phyloP scores from a whole-genome alignment of 2,888 invertebrate species.

The Encarsia formosa region DNA sequence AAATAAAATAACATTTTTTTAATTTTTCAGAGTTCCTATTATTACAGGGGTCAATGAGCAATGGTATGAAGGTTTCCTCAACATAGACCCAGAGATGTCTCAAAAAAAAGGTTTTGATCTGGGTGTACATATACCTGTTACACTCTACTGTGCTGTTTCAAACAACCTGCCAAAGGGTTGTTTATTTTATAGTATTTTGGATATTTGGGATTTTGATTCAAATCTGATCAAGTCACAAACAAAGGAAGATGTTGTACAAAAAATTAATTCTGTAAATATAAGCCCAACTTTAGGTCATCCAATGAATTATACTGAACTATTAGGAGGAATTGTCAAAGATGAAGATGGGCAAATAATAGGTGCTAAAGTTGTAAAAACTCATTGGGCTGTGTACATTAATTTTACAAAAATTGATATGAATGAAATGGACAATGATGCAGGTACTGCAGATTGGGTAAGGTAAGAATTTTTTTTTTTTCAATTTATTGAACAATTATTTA shows the following conservation, averaged over 20 bases:
- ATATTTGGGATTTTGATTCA: conserved; percentile 65
- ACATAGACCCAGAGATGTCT: conserved; percentile 33
- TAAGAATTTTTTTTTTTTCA: conserved; percentile 31
- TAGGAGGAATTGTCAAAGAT: conserved; percentile 62
- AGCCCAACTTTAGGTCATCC: conserved; percentile 67
- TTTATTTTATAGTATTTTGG: conserved; percentile 63
- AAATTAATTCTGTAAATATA: conserved; percentile 57
- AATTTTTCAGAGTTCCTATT: conserved; percentile 42
- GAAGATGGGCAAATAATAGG: conserved; percentile 59
- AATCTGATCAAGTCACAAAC: conserved; percentile 56
- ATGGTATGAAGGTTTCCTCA: conserved; percentile 42
- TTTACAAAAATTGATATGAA: conserved; percentile 64
- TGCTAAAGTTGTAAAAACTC: conserved; percentile 61
- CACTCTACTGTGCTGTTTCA: conserved; percentile 63
- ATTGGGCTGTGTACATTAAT: conserved; percentile 65
- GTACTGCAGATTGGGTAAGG: conserved; percentile 71
- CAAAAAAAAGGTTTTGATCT: conserved; percentile 54
- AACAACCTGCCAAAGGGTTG: conserved; percentile 61
- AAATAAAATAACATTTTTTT: conserved; percentile 6
- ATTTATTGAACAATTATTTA: neutral
- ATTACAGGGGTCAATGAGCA: conserved; percentile 32
- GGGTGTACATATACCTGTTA: conserved; percentile 56
- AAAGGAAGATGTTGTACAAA: conserved; percentile 60
- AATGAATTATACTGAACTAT: conserved; percentile 59
- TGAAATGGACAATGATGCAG: conserved; percentile 66